These are phyloP conservation scores for Jaculus jaculus DNA, from an alignment of 2,113 vertebrate species.

Conservation along the genomic window DNA sequence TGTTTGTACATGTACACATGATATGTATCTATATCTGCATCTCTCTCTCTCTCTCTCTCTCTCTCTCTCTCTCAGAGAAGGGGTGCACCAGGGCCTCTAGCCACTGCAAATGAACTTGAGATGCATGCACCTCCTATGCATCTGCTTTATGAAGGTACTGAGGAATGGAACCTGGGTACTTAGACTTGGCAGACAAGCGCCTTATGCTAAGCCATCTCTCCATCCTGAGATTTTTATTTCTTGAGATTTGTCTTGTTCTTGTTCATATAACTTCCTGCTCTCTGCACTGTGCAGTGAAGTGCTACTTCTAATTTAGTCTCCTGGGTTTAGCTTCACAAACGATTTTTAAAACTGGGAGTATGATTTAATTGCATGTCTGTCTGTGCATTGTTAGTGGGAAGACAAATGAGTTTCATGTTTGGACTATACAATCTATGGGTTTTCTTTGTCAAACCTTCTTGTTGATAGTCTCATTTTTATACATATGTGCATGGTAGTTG, in stretches of 20 bases:
- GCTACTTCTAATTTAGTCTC: slow-evolving; percentile 79
- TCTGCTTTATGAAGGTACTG: too few species aligned
- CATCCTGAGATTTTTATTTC: slow-evolving; percentile 61
- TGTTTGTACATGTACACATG: too few species aligned
- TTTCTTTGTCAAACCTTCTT: slow-evolving; percentile 77
- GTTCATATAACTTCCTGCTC: slow-evolving; percentile 77
- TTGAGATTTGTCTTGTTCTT: slow-evolving; percentile 68
- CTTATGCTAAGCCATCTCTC: neutral
- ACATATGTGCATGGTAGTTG: slow-evolving; percentile 63
- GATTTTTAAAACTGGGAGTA: slow-evolving; percentile 69
- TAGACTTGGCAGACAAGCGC: too few species aligned
- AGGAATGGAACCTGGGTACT: too few species aligned
- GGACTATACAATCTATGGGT: slow-evolving; percentile 55
- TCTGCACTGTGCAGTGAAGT: slow-evolving; percentile 70
- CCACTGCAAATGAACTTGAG: too few species aligned
- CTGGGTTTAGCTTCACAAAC: slow-evolving; percentile 72
- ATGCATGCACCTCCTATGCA: too few species aligned
- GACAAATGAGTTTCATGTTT: slow-evolving; percentile 64
- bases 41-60: too few species aligned
- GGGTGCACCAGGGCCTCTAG: too few species aligned
- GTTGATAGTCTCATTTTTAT: slow-evolving; percentile 64
- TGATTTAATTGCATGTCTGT: slow-evolving; percentile 80
- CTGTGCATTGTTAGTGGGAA: slow-evolving; percentile 73
- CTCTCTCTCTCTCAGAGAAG: too few species aligned
- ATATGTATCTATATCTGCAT: too few species aligned